Evolutionary conservation across 2,797 vertebrate genomes (phyloP).

Genomic region (Oreortyx pictus): DNA sequence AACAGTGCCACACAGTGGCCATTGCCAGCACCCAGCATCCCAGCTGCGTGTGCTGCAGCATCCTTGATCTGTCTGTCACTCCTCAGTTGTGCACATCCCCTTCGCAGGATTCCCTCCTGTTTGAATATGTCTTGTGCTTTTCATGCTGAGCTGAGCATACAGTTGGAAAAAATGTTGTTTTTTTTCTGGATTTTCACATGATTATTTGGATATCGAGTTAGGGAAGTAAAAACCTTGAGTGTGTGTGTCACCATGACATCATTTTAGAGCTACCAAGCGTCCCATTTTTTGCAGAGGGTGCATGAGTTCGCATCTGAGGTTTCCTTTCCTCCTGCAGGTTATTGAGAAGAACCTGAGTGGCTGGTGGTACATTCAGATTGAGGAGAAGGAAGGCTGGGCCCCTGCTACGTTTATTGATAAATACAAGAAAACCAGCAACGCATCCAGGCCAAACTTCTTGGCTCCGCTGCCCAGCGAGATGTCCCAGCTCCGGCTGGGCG

Average conservation of each 20-base stretch:
- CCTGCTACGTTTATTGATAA: constrained; percentile 97
- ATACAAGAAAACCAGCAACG: constrained; percentile 97
- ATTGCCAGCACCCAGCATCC: neutral
- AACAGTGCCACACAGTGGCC: constrained; percentile 68
- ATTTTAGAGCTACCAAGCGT: neutral
- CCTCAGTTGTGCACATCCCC: accelerated
- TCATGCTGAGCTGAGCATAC: neutral
- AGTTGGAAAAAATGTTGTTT: neutral
- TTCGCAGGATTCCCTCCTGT: neutral
- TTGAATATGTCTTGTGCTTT: neutral
- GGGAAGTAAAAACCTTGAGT: neutral
- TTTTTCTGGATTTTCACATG: neutral
- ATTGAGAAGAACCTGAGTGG: constrained; percentile 97
- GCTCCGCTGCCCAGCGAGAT: constrained; percentile 92
- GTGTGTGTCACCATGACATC: accelerated
- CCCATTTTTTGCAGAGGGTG: neutral
- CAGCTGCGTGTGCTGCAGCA: neutral
- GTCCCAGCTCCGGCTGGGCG: constrained; percentile 86
- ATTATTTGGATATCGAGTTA: neutral
- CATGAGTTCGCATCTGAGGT: neutral
- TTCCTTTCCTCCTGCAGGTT: constrained; percentile 80
- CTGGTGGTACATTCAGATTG: constrained; percentile 99
- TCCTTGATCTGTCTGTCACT: accelerated
- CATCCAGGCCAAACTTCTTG: constrained; percentile 92
- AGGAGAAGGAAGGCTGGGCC: constrained; percentile 98